Conservation (phyloP, 2,797 vertebrate genomes). For the Botia kubotai region DNA sequence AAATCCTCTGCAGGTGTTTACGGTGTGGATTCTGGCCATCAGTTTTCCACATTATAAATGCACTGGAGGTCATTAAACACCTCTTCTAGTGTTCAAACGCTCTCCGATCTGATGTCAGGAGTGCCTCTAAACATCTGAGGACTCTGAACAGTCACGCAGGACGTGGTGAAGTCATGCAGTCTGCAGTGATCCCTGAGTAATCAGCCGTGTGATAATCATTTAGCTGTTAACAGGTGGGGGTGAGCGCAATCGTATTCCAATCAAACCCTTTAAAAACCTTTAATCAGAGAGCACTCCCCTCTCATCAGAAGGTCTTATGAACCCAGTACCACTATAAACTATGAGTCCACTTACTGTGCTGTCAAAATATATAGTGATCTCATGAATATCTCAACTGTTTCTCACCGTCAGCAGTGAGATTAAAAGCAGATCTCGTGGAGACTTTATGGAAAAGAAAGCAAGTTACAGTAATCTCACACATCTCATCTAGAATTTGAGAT, state of each 20-base stretch:
- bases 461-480: not conserved
- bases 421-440: not conserved
- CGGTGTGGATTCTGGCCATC: not conserved
- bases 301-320: no score
- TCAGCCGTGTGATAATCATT: conserved; percentile 68
- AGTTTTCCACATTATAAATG: not conserved
- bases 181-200: conserved; percentile 62
- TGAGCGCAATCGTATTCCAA: conserved; percentile 55
- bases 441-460: not conserved
- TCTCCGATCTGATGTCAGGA: not conserved
- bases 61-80: not conserved
- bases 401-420: not conserved
- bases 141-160: conserved; percentile 13
- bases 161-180: conserved; percentile 21
- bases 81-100: conserved; percentile 1
- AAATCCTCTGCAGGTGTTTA: not conserved
- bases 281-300: no score
- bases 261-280: conserved; percentile 38
- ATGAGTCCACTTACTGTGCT: no score
- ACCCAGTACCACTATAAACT: no score
- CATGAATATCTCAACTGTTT: not conserved
- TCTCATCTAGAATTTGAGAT: no score
- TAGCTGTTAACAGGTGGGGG: conserved; percentile 60
- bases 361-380: not conserved
- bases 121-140: not conserved